phyloP scores from a whole-genome alignment of 2,888 invertebrate genomes.

The Cephus pulcher region DNA sequence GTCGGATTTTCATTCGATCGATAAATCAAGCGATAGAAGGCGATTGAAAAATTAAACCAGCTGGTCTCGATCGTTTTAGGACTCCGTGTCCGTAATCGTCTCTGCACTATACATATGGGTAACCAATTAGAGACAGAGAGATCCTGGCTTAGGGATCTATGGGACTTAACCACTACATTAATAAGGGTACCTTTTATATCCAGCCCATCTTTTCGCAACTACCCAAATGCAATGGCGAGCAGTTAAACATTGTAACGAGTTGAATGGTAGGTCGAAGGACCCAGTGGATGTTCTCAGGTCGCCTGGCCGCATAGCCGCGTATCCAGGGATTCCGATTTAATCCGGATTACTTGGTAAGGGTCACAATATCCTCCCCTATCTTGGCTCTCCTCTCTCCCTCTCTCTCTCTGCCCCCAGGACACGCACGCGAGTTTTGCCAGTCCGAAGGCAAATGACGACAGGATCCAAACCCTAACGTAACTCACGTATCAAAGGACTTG shows the following conservation, averaged over 20 bases:
- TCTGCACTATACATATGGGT: background rate
- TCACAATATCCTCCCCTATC: constrained; percentile 62
- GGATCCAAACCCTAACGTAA: background rate
- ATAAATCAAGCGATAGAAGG: too few relatives aligned
- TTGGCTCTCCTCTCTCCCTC: constrained; percentile 37
- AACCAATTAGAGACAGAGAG: background rate
- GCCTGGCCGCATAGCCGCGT: constrained; percentile 58
- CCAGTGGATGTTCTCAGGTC: constrained; percentile 54
- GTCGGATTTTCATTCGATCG: too few relatives aligned
- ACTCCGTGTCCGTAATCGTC: background rate
- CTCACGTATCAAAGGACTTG: background rate
- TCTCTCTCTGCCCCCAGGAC: constrained; percentile 14
- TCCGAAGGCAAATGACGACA: background rate
- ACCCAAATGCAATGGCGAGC: constrained; percentile 21
- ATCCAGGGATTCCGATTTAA: constrained; percentile 61
- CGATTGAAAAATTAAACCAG: background rate
- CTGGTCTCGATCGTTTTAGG: background rate
- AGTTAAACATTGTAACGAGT: constrained; percentile 50
- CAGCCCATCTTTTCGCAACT: background rate
- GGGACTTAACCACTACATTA: background rate
- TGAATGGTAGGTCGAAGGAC: constrained; percentile 36
- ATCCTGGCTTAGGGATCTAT: background rate
- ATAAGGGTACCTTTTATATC: background rate
- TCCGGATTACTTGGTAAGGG: constrained; percentile 65
- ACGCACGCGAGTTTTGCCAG: background rate